These are phyloP conservation scores for Lithodes maja DNA, from an alignment of 2,888 invertebrate species.

Conservation along the genomic window DNA sequence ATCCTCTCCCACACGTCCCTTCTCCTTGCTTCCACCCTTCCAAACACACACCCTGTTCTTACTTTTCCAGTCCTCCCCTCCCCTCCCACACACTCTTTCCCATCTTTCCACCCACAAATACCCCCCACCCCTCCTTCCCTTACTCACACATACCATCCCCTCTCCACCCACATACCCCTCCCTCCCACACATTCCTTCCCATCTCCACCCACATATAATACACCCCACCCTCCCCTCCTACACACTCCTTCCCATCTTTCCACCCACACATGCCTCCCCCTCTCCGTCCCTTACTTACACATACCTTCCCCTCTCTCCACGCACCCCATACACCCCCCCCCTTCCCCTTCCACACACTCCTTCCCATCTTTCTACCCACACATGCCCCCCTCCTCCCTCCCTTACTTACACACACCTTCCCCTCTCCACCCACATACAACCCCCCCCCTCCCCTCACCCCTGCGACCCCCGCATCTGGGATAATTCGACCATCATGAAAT, in stretches of 20 bases:
- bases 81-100: background rate
- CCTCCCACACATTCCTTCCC: too few relatives aligned
- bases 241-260: too few relatives aligned
- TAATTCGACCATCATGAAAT: slow-evolving; percentile 26
- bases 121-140: too few relatives aligned
- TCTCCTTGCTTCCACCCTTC: background rate
- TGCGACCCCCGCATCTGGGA: background rate
- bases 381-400: background rate
- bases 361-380: background rate
- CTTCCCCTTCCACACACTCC: background rate
- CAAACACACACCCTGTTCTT: background rate
- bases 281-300: background rate
- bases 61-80: background rate
- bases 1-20: too few relatives aligned
- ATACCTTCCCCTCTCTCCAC: background rate
- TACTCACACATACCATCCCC: too few relatives aligned
- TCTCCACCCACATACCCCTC: too few relatives aligned
- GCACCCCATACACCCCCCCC: background rate
- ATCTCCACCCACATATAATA: too few relatives aligned
- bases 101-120: too few relatives aligned
- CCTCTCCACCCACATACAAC: background rate
- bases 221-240: too few relatives aligned
- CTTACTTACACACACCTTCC: background rate
- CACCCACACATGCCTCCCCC: too few relatives aligned
- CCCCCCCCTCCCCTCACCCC: background rate